Conservation (phyloP, 2,888 invertebrate species). For the Limnephilus auricula region DNA sequence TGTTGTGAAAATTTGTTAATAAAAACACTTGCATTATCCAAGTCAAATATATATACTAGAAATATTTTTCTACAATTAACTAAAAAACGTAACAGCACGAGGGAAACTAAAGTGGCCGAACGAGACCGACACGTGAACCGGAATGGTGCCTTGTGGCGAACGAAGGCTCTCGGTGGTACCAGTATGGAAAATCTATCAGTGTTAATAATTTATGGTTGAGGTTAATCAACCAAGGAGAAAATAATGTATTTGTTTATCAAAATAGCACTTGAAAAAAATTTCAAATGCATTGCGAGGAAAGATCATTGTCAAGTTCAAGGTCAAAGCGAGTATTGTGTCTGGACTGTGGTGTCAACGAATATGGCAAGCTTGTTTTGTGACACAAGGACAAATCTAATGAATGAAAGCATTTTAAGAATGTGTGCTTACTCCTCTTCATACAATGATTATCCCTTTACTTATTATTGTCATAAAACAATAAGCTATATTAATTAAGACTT, state of each 20-base stretch:
- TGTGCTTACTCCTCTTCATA: background rate
- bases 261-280: slow-evolving; percentile 5
- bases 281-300: background rate
- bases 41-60: no score
- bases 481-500: background rate
- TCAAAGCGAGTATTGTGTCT: background rate
- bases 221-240: background rate
- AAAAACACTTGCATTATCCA: no score
- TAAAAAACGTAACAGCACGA: no score
- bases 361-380: background rate
- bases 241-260: background rate
- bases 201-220: no score
- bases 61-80: no score
- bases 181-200: no score
- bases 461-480: background rate
- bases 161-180: no score
- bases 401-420: background rate
- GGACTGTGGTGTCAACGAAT: background rate
- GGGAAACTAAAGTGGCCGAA: no score
- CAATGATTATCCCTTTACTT: background rate
- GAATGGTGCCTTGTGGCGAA: no score
- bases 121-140: no score
- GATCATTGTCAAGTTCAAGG: slow-evolving; percentile 32
- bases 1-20: no score
- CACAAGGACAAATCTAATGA: background rate